A percentile compares a stretch with the other conserved stretches of the same genome.
Conservation (phyloP, 2,888 invertebrate genomes). For the Adineta ricciae region DNA sequence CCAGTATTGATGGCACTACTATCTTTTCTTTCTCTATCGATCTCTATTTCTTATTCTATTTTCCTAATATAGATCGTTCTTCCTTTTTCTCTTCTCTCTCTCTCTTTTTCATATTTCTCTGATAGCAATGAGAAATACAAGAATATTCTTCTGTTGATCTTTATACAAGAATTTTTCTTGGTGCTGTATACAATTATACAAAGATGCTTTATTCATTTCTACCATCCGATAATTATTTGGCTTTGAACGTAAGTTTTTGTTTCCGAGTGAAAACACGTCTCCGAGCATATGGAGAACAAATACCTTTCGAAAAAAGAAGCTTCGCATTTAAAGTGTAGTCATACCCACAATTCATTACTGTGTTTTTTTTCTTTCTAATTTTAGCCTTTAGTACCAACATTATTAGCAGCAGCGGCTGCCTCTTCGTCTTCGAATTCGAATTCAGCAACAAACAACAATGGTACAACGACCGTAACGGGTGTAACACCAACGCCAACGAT, state of each 20-base stretch:
- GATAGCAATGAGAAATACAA: not conserved
- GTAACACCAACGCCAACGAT: too few relatives aligned
- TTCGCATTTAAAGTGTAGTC: too few relatives aligned
- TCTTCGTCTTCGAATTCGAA: not conserved
- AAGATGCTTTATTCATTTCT: not conserved
- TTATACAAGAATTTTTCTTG: not conserved
- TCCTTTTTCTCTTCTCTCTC: not conserved
- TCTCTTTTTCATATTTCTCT: not conserved
- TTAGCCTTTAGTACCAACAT: not conserved
- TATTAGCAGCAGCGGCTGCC: not conserved
- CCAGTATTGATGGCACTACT: not conserved
- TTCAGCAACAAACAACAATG: not conserved
- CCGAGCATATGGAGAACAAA: not conserved
- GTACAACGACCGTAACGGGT: not conserved
- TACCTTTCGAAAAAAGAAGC: not conserved
- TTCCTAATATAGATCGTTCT: slow-evolving; percentile 9
- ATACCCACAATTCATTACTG: not conserved
- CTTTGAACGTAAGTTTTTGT: not conserved
- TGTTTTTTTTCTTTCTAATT: not conserved
- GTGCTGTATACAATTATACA: not conserved
- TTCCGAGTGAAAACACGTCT: not conserved
- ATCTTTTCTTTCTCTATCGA: not conserved
- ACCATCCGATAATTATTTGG: not conserved
- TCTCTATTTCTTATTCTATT: not conserved
- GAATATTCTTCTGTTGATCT: slow-evolving; percentile 1